Conservation (phyloP, 2,113 vertebrate species). For the Dipodomys spectabilis region DNA sequence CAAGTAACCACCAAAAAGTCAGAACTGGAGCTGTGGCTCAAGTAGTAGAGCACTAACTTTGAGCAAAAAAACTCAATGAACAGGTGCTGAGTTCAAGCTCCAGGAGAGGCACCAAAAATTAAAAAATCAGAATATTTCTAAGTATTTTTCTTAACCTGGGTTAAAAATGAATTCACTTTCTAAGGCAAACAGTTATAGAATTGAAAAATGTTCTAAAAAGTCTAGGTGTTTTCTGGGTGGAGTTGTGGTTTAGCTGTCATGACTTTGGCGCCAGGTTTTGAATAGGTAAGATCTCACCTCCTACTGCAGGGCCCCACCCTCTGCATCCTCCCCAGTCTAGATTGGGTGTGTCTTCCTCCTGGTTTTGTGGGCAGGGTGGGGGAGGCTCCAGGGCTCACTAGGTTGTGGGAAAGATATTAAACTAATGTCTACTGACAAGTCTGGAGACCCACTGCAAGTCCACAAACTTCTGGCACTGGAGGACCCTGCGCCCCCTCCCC, state of each 20-base stretch:
- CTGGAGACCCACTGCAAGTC: background rate
- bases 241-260: conserved; percentile 8
- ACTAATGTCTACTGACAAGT: background rate
- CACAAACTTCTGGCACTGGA: background rate
- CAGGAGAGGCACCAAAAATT: too few relatives aligned
- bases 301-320: conserved; percentile 15
- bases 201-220: conserved; percentile 30
- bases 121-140: background rate
- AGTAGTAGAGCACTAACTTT: too few relatives aligned
- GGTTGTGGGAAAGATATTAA: conserved; percentile 14
- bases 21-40: too few relatives aligned
- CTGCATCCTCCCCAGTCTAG: background rate
- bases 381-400: background rate
- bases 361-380: background rate
- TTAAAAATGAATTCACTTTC: conserved; percentile 46
- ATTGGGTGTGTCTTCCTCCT: conserved; percentile 37
- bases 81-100: too few relatives aligned
- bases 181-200: conserved; percentile 14
- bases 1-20: too few relatives aligned
- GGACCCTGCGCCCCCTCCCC: background rate
- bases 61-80: too few relatives aligned
- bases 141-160: conserved; percentile 50
- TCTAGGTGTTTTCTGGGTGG: conserved; percentile 40
- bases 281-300: conserved; percentile 49
- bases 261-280: conserved; percentile 24